phyloP scores from a whole-genome alignment of 2,113 vertebrate genomes.

The Corvus moneduloides region DNA sequence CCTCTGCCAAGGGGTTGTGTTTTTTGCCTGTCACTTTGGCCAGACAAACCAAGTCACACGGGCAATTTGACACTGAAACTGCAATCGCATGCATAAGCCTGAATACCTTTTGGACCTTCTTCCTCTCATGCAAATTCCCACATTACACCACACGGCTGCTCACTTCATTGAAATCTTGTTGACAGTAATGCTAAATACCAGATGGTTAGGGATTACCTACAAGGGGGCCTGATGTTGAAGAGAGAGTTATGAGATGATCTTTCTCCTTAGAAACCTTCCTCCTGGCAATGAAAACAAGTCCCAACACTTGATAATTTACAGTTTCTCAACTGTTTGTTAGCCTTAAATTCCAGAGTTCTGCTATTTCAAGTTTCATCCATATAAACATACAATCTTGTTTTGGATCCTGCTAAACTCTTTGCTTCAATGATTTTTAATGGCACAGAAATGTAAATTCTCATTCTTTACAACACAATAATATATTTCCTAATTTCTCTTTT shows the following conservation, averaged over 20 bases:
- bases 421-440: background rate
- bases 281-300: background rate
- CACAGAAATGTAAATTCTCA: background rate
- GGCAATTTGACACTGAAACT: background rate
- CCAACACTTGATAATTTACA: background rate
- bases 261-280: background rate
- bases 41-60: background rate
- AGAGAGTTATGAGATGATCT: background rate
- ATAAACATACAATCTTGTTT: background rate
- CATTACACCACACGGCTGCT: background rate
- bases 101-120: background rate
- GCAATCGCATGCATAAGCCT: background rate
- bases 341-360: background rate
- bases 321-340: background rate
- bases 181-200: background rate
- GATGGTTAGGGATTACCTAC: background rate
- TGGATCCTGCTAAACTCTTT: background rate
- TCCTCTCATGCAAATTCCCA: background rate
- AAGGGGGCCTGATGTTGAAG: background rate
- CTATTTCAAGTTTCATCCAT: background rate
- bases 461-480: background rate
- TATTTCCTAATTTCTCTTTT: background rate
- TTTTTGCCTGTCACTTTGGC: background rate
- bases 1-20: rapidly evolving
- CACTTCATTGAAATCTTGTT: background rate